phyloP scores from a whole-genome alignment of 2,888 invertebrate genomes.

The Drosophila stalkeri region DNA sequence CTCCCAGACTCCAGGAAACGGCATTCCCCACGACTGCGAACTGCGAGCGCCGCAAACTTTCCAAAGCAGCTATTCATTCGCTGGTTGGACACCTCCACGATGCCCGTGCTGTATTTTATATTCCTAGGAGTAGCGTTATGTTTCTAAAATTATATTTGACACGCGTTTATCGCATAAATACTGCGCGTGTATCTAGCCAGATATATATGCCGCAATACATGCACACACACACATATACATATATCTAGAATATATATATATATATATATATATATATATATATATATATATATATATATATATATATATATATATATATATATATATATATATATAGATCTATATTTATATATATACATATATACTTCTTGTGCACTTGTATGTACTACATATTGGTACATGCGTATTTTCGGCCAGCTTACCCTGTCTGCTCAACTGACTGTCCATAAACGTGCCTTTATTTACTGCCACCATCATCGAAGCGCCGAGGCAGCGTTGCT shows the following conservation, averaged over 20 bases:
- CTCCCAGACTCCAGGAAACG: not conserved
- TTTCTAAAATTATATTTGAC: conserved; percentile 61
- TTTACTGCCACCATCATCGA: conserved; percentile 53
- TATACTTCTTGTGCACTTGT: conserved; percentile 15
- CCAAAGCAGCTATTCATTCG: conserved; percentile 2
- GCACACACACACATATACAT: not conserved
- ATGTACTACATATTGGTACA: conserved; percentile 27
- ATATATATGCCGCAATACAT: conserved; percentile 10
- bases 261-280: not conserved
- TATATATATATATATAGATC: not conserved
- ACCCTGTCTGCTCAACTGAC: conserved; percentile 42
- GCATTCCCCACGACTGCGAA: conserved; percentile 4
- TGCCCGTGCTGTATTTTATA: conserved; percentile 30
- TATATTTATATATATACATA: not conserved
- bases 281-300: not conserved
- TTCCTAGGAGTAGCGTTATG: conserved; percentile 45
- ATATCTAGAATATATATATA: not conserved
- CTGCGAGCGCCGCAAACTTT: conserved; percentile 20
- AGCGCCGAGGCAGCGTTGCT: conserved; percentile 14
- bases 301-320: not conserved
- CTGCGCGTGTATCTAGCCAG: conserved; percentile 45
- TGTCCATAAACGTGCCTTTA: conserved; percentile 51
- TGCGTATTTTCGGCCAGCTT: conserved; percentile 1
- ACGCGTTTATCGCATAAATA: conserved; percentile 67
- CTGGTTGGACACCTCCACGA: not conserved